Conservation (phyloP, 2,797 vertebrate species). For the Peromyscus aztecus region DNA sequence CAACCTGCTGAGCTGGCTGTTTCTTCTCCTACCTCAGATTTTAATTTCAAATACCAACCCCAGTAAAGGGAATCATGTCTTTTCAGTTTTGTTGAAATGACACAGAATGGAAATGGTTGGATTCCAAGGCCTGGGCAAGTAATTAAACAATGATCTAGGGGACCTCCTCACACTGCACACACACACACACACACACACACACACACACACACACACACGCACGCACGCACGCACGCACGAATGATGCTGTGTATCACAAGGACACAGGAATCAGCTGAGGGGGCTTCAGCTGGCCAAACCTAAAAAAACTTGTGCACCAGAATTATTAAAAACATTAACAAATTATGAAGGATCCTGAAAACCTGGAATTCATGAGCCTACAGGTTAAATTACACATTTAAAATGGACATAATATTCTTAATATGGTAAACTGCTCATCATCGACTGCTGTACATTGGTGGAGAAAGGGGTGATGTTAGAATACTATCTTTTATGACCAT, state of each 20-base stretch:
- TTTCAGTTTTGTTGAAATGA: background rate
- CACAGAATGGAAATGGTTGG: background rate
- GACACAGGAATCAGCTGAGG: background rate
- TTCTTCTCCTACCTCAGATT: background rate
- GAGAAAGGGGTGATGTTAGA: background rate
- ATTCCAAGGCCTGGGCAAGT: background rate
- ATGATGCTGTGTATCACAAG: background rate
- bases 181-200: too few species aligned
- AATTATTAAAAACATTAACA: slow-evolving; percentile 18
- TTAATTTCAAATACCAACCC: background rate
- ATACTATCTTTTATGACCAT: background rate
- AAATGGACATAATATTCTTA: slow-evolving; percentile 34
- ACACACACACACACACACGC: background rate
- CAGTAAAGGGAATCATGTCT: background rate
- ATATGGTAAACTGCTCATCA: background rate
- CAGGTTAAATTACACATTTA: slow-evolving; percentile 30
- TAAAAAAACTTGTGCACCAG: background rate
- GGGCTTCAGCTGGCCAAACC: background rate
- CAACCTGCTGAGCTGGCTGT: background rate
- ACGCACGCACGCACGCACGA: background rate
- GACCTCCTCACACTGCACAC: background rate
- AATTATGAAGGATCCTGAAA: background rate
- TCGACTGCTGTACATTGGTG: background rate
- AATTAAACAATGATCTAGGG: background rate
- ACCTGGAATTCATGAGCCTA: background rate